Evolutionary conservation across 2,888 invertebrate species (phyloP).

Genomic region (Crepidodera aurea): DNA sequence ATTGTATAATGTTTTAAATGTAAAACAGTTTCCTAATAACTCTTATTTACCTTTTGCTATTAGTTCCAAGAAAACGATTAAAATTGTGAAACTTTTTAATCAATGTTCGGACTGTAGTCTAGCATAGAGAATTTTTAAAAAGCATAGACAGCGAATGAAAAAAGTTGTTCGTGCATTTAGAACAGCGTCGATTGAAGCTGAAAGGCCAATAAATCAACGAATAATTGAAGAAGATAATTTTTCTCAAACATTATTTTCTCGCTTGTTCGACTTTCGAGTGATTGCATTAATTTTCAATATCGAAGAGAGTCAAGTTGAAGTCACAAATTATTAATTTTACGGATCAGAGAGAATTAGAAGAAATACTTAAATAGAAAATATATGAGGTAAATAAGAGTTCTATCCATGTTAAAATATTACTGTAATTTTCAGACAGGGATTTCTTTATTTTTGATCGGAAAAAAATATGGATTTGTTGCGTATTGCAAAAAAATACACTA

Average conservation of each 20-base stretch:
- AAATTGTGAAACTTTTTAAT: background rate
- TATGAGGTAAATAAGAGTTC: too few species aligned
- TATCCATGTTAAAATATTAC: too few species aligned
- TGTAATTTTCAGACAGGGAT: too few species aligned
- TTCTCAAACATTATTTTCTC: slow-evolving; percentile 8
- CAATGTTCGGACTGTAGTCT: slow-evolving; percentile 6
- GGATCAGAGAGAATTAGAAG: background rate
- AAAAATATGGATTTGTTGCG: too few species aligned
- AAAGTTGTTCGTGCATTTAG: slow-evolving; percentile 8
- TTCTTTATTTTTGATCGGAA: too few species aligned
- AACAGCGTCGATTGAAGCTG: slow-evolving; percentile 12
- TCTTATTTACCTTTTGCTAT: too few species aligned
- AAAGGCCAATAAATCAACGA: slow-evolving; percentile 17
- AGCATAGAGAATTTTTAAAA: background rate
- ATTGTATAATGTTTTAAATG: too few species aligned
- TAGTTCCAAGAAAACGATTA: too few species aligned
- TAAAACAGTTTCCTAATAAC: too few species aligned
- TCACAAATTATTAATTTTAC: slow-evolving; percentile 12
- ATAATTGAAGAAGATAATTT: slow-evolving; percentile 9
- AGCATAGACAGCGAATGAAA: slow-evolving; percentile 9
- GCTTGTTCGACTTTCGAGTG: slow-evolving; percentile 6
- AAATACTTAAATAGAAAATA: background rate
- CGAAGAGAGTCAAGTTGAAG: background rate
- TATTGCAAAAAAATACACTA: too few species aligned
- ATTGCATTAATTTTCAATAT: slow-evolving; percentile 18